Evolutionary conservation across 2,888 invertebrate species (phyloP), one percentile per base, ranked within the genome.

Genomic region (Syrista parreyssii): DNA sequence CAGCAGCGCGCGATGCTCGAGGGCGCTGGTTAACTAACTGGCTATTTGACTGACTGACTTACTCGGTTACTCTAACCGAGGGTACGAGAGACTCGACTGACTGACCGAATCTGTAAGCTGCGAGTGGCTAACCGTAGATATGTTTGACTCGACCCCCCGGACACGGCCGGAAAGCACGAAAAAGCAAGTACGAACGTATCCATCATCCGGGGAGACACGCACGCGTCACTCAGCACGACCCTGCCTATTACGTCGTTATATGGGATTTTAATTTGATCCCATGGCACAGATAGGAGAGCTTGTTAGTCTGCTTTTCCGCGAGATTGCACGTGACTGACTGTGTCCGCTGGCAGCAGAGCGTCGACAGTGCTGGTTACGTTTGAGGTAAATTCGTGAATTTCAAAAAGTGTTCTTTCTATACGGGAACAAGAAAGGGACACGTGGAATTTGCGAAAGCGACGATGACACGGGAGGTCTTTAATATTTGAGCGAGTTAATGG

Each of bases 171-270:
- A 78, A 79, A 74, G 77, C 55, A 72, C 79, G 78, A 75, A 76
- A 79, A 79, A 82, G 80, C 78, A 81, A 80, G 55, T 55, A 55
- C 23, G 80, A 83, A 85, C 78, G 81, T 84, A 88, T 88, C 85
- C 83, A 84, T 87, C 88, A 86, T 85, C 82, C 81, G 74, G 76
- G 76, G 80, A 82, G 84, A 86, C 87, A 86, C 86, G 87, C 87
- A 85, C 85, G 78, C 80, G 86, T 88, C 88, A 87, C 82, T 88
- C 83, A 82, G 81, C 68, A 40, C 30, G 69, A 32, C n/a, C 71
- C 40, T 68, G 68, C 68, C 68, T 77, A 75, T 77, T 36, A 34
- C 32, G n/a, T 71, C 75, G 33, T 83, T 81, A 82, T 80, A 82
- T 80, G 82, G 79, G 82, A 80, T 84, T 87, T 86, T 85, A 86